Conservation (phyloP, 2,888 invertebrate species). For the Cordylochernes scorpioides region DNA sequence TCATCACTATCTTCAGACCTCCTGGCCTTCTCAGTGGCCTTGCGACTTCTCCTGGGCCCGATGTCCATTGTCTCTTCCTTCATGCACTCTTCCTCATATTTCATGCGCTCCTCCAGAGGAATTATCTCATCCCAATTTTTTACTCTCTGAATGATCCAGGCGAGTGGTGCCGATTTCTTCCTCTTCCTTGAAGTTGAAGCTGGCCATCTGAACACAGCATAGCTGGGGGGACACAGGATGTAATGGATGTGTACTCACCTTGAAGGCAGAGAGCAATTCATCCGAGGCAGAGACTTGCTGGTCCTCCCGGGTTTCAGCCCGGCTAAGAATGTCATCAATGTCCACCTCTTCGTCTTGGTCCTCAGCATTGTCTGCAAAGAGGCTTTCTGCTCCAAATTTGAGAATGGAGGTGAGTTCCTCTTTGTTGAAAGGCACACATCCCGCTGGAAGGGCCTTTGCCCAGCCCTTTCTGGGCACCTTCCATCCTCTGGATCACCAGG, state of each 20-base stretch:
- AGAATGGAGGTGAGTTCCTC: constrained; percentile 87
- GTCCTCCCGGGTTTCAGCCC: constrained; percentile 74
- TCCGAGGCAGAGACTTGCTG: constrained; percentile 57
- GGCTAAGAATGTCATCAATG: constrained; percentile 83
- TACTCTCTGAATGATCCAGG: constrained; percentile 10
- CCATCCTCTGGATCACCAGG: constrained; percentile 95
- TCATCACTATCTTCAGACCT: constrained; percentile 17
- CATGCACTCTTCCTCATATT: constrained; percentile 66
- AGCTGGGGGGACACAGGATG: constrained; percentile 95
- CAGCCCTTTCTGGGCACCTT: constrained; percentile 90
- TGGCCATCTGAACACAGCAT: constrained; percentile 56
- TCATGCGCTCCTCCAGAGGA: constrained; percentile 63
- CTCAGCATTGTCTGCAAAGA: constrained; percentile 66
- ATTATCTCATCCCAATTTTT: constrained; percentile 69
- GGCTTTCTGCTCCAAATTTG: constrained; percentile 92
- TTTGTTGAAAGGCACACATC: constrained; percentile 96
- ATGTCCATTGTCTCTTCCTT: constrained; percentile 78
- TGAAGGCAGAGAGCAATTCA: constrained; percentile 80
- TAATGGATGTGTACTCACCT: constrained; percentile 52
- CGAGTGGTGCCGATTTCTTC: constrained; percentile 30
- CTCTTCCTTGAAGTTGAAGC: constrained; percentile 86
- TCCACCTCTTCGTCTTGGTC: constrained; percentile 51
- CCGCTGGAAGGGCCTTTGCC: constrained; percentile 89
- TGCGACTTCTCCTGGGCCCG: no score
- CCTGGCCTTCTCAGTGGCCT: no score